phyloP scores from a whole-genome alignment of 1,140 invertebrate genomes.

The Drosophila bipectinata region DNA sequence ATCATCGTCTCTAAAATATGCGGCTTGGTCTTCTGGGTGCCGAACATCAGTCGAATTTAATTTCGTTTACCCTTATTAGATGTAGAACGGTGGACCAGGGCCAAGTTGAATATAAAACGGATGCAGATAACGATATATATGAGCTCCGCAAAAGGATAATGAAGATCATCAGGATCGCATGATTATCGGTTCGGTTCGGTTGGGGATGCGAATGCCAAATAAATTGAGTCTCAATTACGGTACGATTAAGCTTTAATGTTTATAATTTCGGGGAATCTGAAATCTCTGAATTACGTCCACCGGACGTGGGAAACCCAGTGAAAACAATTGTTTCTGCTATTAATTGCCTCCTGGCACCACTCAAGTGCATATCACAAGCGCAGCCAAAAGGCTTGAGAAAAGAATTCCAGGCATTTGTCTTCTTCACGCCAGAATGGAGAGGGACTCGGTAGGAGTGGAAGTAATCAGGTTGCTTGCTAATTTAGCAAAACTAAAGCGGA shows the following conservation, averaged over 20 bases:
- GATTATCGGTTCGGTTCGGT: constrained; percentile 25
- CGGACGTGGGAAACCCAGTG: constrained; percentile 59
- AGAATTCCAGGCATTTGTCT: constrained; percentile 77
- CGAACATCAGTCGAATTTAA: constrained; percentile 42
- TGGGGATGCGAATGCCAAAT: constrained; percentile 45
- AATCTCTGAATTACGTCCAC: constrained; percentile 46
- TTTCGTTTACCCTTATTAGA: constrained; percentile 75
- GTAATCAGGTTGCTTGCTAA: constrained; percentile 46
- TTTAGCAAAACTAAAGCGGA: constrained; percentile 75
- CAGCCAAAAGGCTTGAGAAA: constrained; percentile 80
- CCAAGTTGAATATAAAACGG: constrained; percentile 21
- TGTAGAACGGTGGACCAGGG: constrained; percentile 30
- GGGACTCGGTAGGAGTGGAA: constrained; percentile 4
- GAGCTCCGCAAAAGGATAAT: constrained; percentile 65
- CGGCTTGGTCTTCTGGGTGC: constrained; percentile 18
- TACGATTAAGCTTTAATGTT: constrained; percentile 63
- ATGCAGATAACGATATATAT: constrained; percentile 29
- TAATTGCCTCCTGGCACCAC: constrained; percentile 55
- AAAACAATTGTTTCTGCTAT: constrained; percentile 54
- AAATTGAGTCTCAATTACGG: constrained; percentile 66
- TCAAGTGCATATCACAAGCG: constrained; percentile 68
- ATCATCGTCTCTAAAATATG: constrained; percentile 39
- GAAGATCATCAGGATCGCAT: constrained; percentile 40
- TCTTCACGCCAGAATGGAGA: constrained; percentile 71
- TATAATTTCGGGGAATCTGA: constrained; percentile 54